Evolutionary conservation across 2,797 vertebrate genomes (phyloP), one percentile per base, ranked within the genome.

Genomic region (Phataginus tetradactyla): DNA sequence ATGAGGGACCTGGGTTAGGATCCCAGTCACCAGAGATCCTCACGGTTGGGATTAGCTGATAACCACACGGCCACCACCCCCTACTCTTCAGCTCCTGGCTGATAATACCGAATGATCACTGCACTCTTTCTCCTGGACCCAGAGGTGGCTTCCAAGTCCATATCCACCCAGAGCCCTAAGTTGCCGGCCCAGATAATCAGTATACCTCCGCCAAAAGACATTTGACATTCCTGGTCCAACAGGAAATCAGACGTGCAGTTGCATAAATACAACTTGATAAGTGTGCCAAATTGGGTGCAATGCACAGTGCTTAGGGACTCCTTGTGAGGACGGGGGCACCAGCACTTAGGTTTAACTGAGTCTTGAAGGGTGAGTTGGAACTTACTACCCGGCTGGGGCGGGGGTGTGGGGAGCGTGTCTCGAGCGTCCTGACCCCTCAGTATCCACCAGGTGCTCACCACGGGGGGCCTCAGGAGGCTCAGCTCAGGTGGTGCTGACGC

Each of bases 41-140:
- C 10, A 11, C 13, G 3, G 1, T 13, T 1, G 3, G 32, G 64
- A 7, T 17, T 4, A 21, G 66, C 18, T 11, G 53, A 17, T 5
- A 14, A 5, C 37, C 1, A 0, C 1, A 0, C 0, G 34, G 39
- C 68, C n/a, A 12, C 45, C 51, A 3, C 1, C 0, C 2, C 34
- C n/a, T 8, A 4, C 23, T 18, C 15, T 29, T 34, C 32, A 5
- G 3, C 27, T 42, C 23, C 64, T 4, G 3, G 12, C 29, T 25
- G 63, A 3, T 21, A 1, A 7, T 11, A 4, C 14, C 37, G 2
- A 61, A 1, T 4, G 53, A 37, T 59, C 32, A 14, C 39, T 17
- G 51, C 4, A 0, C 23, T 79, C 77, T 51, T 32, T 53, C 37
- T 64, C 12, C 32, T 1, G 2, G 21, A 49, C 27, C 49, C 42